phyloP scores from a whole-genome alignment of 2,888 invertebrate species.

The Operophtera brumata region DNA sequence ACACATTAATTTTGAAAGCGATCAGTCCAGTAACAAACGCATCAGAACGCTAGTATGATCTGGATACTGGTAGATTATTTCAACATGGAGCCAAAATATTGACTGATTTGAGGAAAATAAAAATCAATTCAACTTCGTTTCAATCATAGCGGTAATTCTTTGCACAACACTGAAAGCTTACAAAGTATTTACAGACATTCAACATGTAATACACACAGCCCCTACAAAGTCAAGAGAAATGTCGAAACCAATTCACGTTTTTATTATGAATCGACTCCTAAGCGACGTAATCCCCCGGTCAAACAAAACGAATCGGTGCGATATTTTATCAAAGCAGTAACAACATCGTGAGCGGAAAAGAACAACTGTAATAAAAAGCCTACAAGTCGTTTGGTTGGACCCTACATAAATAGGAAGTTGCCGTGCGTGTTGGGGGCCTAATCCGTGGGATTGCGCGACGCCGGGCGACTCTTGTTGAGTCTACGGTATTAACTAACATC shows the following conservation, averaged over 20 bases:
- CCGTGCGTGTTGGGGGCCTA: constrained; percentile 71
- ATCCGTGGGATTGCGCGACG: constrained; percentile 68
- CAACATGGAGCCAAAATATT: no score
- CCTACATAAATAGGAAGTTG: constrained; percentile 72
- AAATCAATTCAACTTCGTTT: neutral
- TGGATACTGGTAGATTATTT: neutral
- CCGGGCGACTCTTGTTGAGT: constrained; percentile 41
- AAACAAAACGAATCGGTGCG: constrained; percentile 59
- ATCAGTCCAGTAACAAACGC: no score
- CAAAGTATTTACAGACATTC: constrained; percentile 1
- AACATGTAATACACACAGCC: neutral
- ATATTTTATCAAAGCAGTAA: constrained; percentile 71
- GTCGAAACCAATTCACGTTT: constrained; percentile 26
- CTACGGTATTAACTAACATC: constrained; percentile 61
- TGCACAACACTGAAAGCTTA: neutral
- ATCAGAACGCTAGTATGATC: no score
- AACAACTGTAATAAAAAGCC: constrained; percentile 80
- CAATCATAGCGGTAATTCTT: neutral
- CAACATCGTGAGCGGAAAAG: constrained; percentile 71
- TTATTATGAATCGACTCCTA: constrained; percentile 26
- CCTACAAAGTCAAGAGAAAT: constrained; percentile 10
- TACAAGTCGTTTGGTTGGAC: constrained; percentile 77
- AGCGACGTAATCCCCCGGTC: constrained; percentile 45
- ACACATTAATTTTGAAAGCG: no score
- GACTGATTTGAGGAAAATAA: neutral